These are phyloP conservation scores for Cotesia typhae DNA, from an alignment of 1,140 invertebrate genomes.

Conservation along the genomic window DNA sequence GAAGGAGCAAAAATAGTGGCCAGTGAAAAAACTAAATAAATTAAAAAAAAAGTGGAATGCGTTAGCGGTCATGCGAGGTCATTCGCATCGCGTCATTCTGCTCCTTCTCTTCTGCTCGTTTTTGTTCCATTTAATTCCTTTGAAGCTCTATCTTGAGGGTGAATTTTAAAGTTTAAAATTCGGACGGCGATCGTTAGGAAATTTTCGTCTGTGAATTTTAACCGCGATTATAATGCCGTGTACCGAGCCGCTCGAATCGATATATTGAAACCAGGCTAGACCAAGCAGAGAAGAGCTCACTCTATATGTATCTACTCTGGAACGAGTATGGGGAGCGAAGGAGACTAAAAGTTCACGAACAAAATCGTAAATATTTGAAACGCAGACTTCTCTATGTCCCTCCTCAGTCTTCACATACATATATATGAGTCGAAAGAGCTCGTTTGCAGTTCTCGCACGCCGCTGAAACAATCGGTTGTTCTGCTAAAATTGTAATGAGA, in stretches of 20 bases:
- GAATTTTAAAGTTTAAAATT: neutral
- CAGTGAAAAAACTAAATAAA: conserved; percentile 6
- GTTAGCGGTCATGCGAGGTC: conserved; percentile 27
- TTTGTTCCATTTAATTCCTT: neutral
- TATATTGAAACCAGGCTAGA: too few relatives aligned
- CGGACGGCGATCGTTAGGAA: too few relatives aligned
- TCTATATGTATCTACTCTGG: too few relatives aligned
- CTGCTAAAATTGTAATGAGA: conserved; percentile 61
- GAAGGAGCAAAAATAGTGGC: neutral
- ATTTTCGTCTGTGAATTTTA: too few relatives aligned
- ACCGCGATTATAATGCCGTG: too few relatives aligned
- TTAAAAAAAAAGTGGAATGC: conserved; percentile 16
- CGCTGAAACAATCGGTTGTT: conserved; percentile 58
- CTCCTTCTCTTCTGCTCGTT: neutral
- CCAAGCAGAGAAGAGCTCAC: too few relatives aligned
- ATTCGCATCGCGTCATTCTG: conserved; percentile 6
- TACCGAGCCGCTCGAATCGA: too few relatives aligned
- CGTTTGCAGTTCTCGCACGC: conserved; percentile 56
- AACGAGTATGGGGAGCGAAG: neutral
- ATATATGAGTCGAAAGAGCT: conserved; percentile 42
- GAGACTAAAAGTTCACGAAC: conserved; percentile 46
- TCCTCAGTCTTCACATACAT: neutral
- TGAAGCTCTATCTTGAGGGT: neutral
- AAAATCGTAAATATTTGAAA: conserved; percentile 60
- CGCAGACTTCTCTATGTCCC: conserved; percentile 44